Base-by-base conservation (phyloP, 2,888 invertebrate species). In the Metallyticus violacea region DNA sequence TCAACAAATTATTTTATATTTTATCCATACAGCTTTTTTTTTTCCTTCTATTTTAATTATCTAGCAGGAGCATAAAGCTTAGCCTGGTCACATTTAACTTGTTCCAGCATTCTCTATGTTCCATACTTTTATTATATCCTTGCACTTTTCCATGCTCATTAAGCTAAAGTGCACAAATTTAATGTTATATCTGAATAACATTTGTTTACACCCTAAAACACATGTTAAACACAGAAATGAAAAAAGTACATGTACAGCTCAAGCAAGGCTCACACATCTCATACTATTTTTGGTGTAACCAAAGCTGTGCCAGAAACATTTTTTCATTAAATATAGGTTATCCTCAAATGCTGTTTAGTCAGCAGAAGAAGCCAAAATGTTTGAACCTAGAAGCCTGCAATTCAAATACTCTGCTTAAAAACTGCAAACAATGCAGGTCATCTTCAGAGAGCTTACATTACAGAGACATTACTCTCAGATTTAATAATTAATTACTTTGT, bases 111-210 rank as follows among this genome's bases (percentile, higher is more conserved):
- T 15, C 40, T 62, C 40, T 62, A 62, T 15, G 40, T 62, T 40
- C 40, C 40, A 40, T 40, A 7, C 7, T 9, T n/a, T 40, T 5
- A 40, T 77, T 85, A 30, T 81, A 87, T 89, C 89, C 9, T 62
- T 30, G 9, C 9, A 0, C 15, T 15, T 62, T 62, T 9, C 4
- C 9, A 0, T 15, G 7, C 4, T 62, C 15, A 62, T n/a, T 62
- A 9, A 40, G 9, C 6, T 40, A 40, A 9, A 40, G 15, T 40
- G 7, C 9, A 40, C 7, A 40, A 9, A 40, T 62, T 62, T 62
- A 62, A 62, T 15, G 40, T 40, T 40, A 22, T 2, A 15, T 62
- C 22, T 62, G 15, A 62, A 22, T 22, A 0, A 15, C 2, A 9
- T 9, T 62, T 62, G 0, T 62, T 62, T 62, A 9, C 22, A 62